Conservation (phyloP, 1,140 invertebrate genomes). For the Hyles vespertilio region DNA sequence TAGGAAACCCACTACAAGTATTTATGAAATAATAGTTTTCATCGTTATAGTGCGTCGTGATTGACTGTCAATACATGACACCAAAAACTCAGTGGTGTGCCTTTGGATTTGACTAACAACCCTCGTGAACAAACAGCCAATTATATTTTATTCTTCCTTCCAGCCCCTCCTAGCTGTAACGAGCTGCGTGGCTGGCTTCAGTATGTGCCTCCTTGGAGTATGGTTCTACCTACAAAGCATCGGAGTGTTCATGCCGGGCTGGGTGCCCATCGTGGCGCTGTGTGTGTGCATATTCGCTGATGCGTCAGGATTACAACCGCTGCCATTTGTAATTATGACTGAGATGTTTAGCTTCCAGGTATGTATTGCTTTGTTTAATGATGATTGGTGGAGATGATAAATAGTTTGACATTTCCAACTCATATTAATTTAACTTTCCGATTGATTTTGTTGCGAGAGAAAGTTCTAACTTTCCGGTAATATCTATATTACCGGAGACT, state of each 20-base stretch:
- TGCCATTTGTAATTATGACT: conserved; percentile 66
- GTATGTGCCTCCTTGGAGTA: conserved; percentile 56
- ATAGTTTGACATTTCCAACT: too few relatives aligned
- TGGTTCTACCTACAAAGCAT: conserved; percentile 62
- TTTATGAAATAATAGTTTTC: too few relatives aligned
- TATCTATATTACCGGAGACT: too few relatives aligned
- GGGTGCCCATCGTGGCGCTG: conserved; percentile 57
- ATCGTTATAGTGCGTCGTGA: too few relatives aligned
- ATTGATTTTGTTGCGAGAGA: too few relatives aligned
- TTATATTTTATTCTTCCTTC: conserved; percentile 8
- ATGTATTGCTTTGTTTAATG: conserved; percentile 11
- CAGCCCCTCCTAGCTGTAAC: conserved; percentile 61
- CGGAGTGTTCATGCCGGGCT: conserved; percentile 44
- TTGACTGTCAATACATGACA: too few relatives aligned
- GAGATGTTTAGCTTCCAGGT: conserved; percentile 70
- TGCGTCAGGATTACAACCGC: conserved; percentile 54
- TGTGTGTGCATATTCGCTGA: conserved; percentile 61
- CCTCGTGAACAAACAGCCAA: too few relatives aligned
- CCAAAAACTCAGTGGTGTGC: too few relatives aligned
- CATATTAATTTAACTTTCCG: too few relatives aligned
- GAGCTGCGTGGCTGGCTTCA: conserved; percentile 55
- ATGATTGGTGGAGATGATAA: not conserved
- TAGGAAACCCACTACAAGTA: too few relatives aligned
- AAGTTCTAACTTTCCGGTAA: too few relatives aligned
- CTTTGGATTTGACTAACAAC: too few relatives aligned